These are phyloP conservation scores for Acanthurus lineatus DNA, from an alignment of 2,797 vertebrate genomes.

Conservation along the genomic window DNA sequence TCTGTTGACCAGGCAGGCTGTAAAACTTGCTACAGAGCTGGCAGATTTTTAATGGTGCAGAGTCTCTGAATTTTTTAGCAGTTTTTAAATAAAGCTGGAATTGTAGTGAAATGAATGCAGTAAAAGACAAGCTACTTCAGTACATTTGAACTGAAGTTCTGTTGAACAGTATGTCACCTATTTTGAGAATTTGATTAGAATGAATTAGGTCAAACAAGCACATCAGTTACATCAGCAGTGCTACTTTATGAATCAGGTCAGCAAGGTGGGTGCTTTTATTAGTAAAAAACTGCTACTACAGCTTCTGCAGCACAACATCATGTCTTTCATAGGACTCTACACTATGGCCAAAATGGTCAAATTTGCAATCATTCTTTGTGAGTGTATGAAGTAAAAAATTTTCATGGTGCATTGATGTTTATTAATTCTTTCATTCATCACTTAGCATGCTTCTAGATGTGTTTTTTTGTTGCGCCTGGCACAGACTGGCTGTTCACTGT, in stretches of 20 bases:
- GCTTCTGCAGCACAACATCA: background rate
- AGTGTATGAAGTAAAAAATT: too few relatives aligned
- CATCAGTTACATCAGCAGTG: background rate
- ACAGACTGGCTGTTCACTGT: too few relatives aligned
- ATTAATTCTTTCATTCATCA: too few relatives aligned
- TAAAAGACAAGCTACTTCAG: background rate
- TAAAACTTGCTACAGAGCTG: conserved; percentile 30
- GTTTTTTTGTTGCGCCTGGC: too few relatives aligned
- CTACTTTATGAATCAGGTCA: background rate
- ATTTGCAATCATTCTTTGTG: too few relatives aligned
- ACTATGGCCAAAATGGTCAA: too few relatives aligned
- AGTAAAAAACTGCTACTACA: background rate
- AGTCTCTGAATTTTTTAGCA: background rate
- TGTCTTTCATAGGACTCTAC: too few relatives aligned
- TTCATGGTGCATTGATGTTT: too few relatives aligned
- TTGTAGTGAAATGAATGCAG: background rate
- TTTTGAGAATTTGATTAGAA: background rate
- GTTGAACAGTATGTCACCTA: background rate
- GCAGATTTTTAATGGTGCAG: background rate
- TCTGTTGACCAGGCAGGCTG: conserved; percentile 23
- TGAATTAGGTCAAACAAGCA: background rate
- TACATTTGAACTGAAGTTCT: background rate
- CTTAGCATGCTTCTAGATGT: too few relatives aligned
- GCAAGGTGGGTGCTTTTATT: background rate
- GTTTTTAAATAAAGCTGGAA: too few relatives aligned